Percentiles rank a stretch among this genome's conserved stretches.
These are phyloP conservation scores for Solenopsis fugax DNA, from an alignment of 1,140 invertebrate species.

Conservation along the genomic window DNA sequence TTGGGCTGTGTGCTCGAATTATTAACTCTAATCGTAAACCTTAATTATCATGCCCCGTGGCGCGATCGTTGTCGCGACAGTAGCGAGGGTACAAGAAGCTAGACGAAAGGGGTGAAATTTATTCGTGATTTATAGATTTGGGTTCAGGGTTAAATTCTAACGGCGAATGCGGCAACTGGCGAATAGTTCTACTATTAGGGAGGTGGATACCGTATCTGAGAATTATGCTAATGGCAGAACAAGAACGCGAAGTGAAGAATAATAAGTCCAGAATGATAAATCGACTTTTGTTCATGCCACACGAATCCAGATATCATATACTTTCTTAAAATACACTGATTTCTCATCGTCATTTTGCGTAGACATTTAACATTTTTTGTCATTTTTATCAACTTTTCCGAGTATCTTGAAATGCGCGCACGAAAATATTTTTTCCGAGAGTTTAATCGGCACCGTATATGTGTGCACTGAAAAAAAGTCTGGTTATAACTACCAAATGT, in stretches of 20 bases:
- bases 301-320: neutral
- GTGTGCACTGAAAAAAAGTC: too few relatives aligned
- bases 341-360: neutral
- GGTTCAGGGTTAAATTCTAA: slow-evolving; percentile 22
- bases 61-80: slow-evolving; percentile 71
- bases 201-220: neutral
- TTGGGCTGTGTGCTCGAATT: slow-evolving; percentile 82
- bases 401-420: neutral
- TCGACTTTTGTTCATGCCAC: neutral
- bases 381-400: neutral
- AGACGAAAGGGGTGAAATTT: slow-evolving; percentile 75
- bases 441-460: neutral
- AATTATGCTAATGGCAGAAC: neutral
- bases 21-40: slow-evolving; percentile 85
- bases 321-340: neutral
- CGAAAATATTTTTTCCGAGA: neutral
- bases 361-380: neutral
- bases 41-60: slow-evolving; percentile 82
- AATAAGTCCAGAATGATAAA: neutral
- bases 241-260: neutral
- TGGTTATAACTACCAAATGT: too few relatives aligned
- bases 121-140: slow-evolving; percentile 81
- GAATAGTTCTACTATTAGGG: slow-evolving; percentile 20
- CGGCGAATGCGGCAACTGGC: neutral
- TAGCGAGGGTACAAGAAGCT: slow-evolving; percentile 72